A percentile compares a stretch with the other conserved stretches of the same genome.
These are phyloP conservation scores for Campoletis raptor DNA, from an alignment of 2,888 invertebrate species.

Conservation along the genomic window DNA sequence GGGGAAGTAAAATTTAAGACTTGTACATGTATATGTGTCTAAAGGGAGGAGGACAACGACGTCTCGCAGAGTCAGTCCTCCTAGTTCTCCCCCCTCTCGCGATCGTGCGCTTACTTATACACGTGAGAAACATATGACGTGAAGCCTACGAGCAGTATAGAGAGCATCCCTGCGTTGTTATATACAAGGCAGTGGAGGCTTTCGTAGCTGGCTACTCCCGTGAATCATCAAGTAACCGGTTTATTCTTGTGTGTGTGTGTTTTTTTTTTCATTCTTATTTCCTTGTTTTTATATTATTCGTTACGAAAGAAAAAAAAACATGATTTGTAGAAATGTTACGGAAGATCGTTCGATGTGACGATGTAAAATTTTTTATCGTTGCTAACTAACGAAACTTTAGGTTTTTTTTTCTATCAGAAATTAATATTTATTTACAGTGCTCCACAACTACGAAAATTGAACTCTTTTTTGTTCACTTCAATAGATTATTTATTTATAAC, in stretches of 20 bases:
- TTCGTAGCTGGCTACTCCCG: slow-evolving; percentile 22
- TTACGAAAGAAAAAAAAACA: slow-evolving; percentile 14
- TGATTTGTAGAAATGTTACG: neutral
- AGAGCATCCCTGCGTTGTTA: neutral
- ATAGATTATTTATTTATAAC: too few species aligned
- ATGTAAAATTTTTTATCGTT: neutral
- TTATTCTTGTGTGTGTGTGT: neutral
- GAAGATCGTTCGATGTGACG: neutral
- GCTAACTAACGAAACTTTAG: neutral
- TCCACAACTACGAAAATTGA: neutral
- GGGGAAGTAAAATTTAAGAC: slow-evolving; percentile 13
- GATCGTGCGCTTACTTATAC: slow-evolving; percentile 51
- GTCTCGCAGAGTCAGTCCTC: slow-evolving; percentile 50
- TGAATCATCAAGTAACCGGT: slow-evolving; percentile 58
- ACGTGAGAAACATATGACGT: slow-evolving; percentile 71
- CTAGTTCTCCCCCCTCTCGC: neutral
- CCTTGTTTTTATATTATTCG: slow-evolving; percentile 24
- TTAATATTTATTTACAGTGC: neutral
- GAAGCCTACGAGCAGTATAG: slow-evolving; percentile 33
- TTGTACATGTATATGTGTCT: slow-evolving; percentile 54
- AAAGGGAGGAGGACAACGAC: slow-evolving; percentile 60
- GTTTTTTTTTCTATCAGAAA: neutral
- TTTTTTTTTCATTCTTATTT: slow-evolving; percentile 20
- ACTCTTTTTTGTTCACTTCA: neutral
- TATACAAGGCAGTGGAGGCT: slow-evolving; percentile 1